Conservation (phyloP, 2,113 vertebrate species). For the Onychorhynchus coronatus region DNA sequence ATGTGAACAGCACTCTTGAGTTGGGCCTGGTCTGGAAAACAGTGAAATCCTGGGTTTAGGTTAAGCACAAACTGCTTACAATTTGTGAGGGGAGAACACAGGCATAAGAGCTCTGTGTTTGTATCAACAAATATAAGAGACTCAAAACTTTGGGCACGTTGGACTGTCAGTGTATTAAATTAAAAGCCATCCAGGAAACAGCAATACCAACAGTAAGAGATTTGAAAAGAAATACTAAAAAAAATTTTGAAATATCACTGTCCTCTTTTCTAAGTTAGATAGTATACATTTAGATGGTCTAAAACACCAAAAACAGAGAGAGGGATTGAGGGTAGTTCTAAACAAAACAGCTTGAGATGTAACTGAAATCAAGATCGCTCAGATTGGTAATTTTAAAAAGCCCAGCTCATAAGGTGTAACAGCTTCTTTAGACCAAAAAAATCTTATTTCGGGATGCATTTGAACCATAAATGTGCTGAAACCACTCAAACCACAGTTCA, state of each 20-base stretch:
- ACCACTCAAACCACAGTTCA: neutral
- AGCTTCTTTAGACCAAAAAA: neutral
- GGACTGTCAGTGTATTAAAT: neutral
- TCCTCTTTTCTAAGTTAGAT: neutral
- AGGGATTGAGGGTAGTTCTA: neutral
- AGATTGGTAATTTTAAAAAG: neutral
- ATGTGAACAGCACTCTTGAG: neutral
- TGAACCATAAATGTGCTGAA: neutral
- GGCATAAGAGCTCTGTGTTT: neutral
- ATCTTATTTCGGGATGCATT: neutral
- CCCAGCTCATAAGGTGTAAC: neutral
- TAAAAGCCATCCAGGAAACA: neutral
- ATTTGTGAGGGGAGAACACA: neutral
- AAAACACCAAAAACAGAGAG: neutral
- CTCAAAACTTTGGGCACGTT: neutral
- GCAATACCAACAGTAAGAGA: neutral
- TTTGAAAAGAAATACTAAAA: neutral
- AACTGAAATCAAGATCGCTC: neutral
- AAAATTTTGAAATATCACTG: neutral
- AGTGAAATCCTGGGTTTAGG: neutral
- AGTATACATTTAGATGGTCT: neutral
- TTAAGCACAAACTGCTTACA: neutral
- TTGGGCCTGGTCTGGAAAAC: neutral
- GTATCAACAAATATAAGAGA: neutral
- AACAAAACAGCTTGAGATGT: neutral